phyloP scores from a whole-genome alignment of 2,113 vertebrate genomes.

The Rhizomys pruinosus region DNA sequence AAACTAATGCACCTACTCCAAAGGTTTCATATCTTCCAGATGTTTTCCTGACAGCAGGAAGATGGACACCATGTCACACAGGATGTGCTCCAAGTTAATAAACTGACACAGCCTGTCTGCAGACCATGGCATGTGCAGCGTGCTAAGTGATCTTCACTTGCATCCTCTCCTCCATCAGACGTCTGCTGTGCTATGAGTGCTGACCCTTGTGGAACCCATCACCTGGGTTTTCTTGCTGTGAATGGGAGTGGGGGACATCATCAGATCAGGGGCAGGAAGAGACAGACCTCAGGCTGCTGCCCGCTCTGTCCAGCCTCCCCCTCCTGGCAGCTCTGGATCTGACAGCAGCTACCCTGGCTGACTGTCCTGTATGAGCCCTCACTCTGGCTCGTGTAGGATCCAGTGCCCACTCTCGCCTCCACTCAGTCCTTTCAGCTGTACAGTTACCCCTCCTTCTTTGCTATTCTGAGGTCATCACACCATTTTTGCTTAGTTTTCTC shows the following conservation, averaged over 20 bases:
- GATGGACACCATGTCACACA: background rate
- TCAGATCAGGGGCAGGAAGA: background rate
- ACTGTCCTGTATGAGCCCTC: background rate
- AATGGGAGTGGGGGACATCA: accelerated
- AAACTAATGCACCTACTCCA: background rate
- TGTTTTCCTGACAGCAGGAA: background rate
- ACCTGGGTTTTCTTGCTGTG: background rate
- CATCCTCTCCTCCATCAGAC: background rate
- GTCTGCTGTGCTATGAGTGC: background rate
- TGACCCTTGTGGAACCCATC: background rate
- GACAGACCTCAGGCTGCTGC: background rate
- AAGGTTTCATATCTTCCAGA: background rate
- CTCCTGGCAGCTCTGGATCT: background rate
- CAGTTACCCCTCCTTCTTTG: background rate
- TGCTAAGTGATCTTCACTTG: background rate
- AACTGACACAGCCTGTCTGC: background rate
- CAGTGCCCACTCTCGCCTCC: background rate
- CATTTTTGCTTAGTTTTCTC: constrained; percentile 15
- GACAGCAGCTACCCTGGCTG: background rate
- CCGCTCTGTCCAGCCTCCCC: background rate
- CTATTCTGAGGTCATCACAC: background rate
- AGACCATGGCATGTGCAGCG: background rate
- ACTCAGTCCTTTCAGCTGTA: background rate
- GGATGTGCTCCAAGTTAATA: background rate
- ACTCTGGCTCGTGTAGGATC: background rate